Evolutionary conservation across 2,113 vertebrate species (phyloP), one percentile per base, ranked within the genome.

Genomic region (Myiopsitta monachus): DNA sequence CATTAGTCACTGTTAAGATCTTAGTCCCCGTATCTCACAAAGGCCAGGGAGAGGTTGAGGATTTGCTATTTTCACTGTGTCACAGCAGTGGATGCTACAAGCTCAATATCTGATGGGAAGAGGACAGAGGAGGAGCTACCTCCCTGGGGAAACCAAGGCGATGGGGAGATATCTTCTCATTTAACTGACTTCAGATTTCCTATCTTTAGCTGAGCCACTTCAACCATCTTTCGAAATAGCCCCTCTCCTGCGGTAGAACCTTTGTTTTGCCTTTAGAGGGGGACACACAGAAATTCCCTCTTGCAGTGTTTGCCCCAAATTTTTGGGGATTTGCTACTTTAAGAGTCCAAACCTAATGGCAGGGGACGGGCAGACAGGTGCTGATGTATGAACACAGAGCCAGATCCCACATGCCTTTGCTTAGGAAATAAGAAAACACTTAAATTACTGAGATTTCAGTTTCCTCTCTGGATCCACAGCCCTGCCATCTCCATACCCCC

Each of bases 191-290:
- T 59, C 33, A n/a, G 57, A 76, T 54, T 72, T 72, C 26, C 76
- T 76, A 49, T 22, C 1, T 46, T 54, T 18, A 38, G 22, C 52
- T 2, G 17, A 80, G 57, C 38, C 9, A 14, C 28, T 80, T 38
- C 47, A 28, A 7, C 26, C 39, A 15, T 59, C 36, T 68, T 79
- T 49, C 31, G 31, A 27, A 47, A 72, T 26, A 67, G 8, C 10
- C 27, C 22, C n/a, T 55, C 14, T 62, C 27, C 52, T 0, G 0
- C 10, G 38, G 18, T 10, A 5, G 11, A 5, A 0, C 18, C 51
- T 82, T 88, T 5, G 1, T 39, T 70, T 69, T 57, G 33, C 33
- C 41, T 12, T 63, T 7, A 21, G 41, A 46, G 7, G 41, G 43
- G 10, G 9, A 6, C 5, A 30, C 11, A 4, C 23, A 64, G 73